Evolutionary conservation across 2,113 vertebrate genomes (phyloP), one percentile per base, ranked within the genome.

Genomic region (Cichladusa arquata): DNA sequence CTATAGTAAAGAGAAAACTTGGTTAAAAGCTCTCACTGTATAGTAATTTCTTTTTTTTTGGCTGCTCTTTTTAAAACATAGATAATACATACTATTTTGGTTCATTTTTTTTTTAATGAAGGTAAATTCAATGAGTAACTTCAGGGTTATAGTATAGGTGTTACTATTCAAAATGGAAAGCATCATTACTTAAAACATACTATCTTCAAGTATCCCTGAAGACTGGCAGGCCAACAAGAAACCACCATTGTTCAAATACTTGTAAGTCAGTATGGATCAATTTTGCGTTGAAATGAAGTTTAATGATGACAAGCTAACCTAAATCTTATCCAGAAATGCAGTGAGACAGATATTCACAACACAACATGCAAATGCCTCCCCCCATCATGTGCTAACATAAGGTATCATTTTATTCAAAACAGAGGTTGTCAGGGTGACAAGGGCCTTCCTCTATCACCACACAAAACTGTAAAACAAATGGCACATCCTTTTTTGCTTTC

Each of bases 251-350:
- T 61, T 61, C 48, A 72, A 65, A 34, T 62, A 50, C 23, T 53
- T 84, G 0, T 34, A 83, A 50, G 24, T 45, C 47, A 87, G n/a
- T 17, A 40, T 0, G 1, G n/a, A 83, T 40, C 19, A 60, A 51
- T 64, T 80, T 19, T 50, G n/a, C 48, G 54, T 2, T 84, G n/a
- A 81, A 89, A 77, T 33, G 3, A 86, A 84, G 29, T 73, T 74
- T 33, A 54, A 70, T 20, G 31, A 44, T 26, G 31, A 78, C 65
- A 85, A 76, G 26, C 9, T 74, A 74, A 54, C 19, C 42, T 58
- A 40, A 81, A 78, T 33, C 28, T 62, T 44, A 65, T 10, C 33
- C 44, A 77, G 33, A 88, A 92, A 86, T 9, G 8, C 33, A 48
- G 19, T 6, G 25, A 77, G 17, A 64, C 24, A 56, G 24, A 48